Conservation (phyloP, 2,888 invertebrate species). For the Muschampia plurimacula region DNA sequence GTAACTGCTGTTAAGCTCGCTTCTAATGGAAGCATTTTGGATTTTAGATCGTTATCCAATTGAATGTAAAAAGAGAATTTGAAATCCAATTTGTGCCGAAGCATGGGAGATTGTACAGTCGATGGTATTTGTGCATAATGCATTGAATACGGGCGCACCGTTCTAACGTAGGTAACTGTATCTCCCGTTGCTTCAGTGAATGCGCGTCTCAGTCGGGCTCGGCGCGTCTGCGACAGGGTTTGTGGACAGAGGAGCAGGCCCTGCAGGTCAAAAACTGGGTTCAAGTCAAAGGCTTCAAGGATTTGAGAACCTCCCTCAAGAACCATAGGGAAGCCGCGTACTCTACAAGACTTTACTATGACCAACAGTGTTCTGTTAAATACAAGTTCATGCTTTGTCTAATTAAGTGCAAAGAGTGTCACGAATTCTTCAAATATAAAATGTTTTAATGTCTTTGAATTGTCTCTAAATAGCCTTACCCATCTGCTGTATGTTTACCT, state of each 20-base stretch:
- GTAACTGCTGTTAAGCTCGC: slow-evolving; percentile 35
- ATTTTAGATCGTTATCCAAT: slow-evolving; percentile 23
- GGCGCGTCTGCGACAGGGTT: slow-evolving; percentile 95
- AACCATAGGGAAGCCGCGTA: slow-evolving; percentile 49
- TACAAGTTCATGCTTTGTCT: background rate
- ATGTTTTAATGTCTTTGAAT: too few relatives aligned
- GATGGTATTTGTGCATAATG: slow-evolving; percentile 72
- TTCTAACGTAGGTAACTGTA: slow-evolving; percentile 95
- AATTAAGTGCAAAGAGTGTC: too few relatives aligned
- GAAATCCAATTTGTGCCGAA: slow-evolving; percentile 28
- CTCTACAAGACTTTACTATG: slow-evolving; percentile 30
- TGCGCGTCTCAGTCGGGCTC: slow-evolving; percentile 94
- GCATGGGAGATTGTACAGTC: slow-evolving; percentile 73
- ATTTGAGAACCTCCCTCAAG: slow-evolving; percentile 67
- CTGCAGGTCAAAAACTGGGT: slow-evolving; percentile 85
- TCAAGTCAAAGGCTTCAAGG: slow-evolving; percentile 63
- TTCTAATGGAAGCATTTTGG: slow-evolving; percentile 34
- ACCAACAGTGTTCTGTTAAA: slow-evolving; percentile 6
- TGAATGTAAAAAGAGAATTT: background rate
- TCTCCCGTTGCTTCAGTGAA: slow-evolving; percentile 96
- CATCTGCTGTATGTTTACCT: background rate
- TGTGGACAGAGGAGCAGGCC: slow-evolving; percentile 96
- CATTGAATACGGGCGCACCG: slow-evolving; percentile 74
- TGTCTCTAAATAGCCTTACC: background rate
- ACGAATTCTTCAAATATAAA: too few relatives aligned